phyloP scores from a whole-genome alignment of 2,113 vertebrate genomes.

The Edolisoma coerulescens region DNA sequence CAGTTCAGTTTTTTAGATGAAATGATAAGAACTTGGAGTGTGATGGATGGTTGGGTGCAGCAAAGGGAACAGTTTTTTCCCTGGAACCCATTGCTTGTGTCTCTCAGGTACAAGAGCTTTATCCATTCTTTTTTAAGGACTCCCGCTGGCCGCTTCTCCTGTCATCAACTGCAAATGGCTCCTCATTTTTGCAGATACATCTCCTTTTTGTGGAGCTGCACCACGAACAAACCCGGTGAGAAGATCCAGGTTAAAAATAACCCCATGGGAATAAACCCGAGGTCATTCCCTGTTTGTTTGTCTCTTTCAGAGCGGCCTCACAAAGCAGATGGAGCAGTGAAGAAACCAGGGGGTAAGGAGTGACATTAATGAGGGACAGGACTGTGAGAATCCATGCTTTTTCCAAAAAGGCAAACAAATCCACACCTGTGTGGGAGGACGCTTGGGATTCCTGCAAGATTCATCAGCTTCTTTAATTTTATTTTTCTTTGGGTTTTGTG shows the following conservation, averaged over 20 bases:
- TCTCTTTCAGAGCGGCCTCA: background rate
- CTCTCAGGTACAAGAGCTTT: background rate
- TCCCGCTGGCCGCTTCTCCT: accelerated
- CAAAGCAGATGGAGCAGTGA: background rate
- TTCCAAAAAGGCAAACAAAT: background rate
- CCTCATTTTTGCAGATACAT: accelerated
- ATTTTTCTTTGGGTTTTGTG: background rate
- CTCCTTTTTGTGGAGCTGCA: background rate
- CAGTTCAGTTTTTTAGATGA: background rate
- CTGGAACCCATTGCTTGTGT: accelerated
- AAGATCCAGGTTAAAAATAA: background rate
- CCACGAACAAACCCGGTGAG: background rate
- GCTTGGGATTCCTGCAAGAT: background rate
- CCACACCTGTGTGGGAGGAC: background rate
- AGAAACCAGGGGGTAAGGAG: background rate
- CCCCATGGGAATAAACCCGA: background rate
- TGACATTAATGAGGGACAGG: background rate
- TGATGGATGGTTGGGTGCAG: background rate
- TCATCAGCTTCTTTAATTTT: background rate
- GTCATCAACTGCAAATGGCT: accelerated
- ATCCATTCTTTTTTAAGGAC: background rate
- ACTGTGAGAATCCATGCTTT: background rate
- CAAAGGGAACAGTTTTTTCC: background rate
- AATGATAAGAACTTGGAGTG: background rate
- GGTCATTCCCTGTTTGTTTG: background rate